These are phyloP conservation scores for Denticeps clupeoides DNA, from an alignment of 2,797 vertebrate species.

Conservation along the genomic window DNA sequence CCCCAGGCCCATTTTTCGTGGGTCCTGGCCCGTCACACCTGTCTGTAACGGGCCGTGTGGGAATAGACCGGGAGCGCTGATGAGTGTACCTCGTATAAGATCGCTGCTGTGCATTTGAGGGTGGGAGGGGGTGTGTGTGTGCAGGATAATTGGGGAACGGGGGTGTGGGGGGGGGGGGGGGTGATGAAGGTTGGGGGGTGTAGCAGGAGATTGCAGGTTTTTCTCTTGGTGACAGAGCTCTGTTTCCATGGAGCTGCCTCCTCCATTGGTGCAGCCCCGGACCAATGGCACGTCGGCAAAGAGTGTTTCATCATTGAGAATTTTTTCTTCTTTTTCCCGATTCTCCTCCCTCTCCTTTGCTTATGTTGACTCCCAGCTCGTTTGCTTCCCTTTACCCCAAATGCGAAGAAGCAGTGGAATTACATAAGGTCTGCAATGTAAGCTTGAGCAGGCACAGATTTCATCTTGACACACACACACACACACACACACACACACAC, in stretches of 20 bases:
- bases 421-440: slow-evolving; percentile 50
- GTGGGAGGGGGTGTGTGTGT: slow-evolving; percentile 7
- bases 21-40: no score
- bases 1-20: no score
- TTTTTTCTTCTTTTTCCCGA: slow-evolving; percentile 56
- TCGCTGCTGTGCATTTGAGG: no score
- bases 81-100: no score
- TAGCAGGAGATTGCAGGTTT: slow-evolving; percentile 61
- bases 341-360: slow-evolving; percentile 27
- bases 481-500: background rate
- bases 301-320: slow-evolving; percentile 76
- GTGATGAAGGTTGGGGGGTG: no score
- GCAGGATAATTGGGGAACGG: slow-evolving; percentile 46
- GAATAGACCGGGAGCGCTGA: no score
- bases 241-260: slow-evolving; percentile 82
- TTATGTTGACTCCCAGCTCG: slow-evolving; percentile 32
- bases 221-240: slow-evolving; percentile 79
- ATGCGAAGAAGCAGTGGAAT: slow-evolving; percentile 37
- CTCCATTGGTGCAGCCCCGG: slow-evolving; percentile 67
- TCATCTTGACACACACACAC: slow-evolving; percentile 32
- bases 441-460: slow-evolving; percentile 31
- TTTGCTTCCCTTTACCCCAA: slow-evolving; percentile 16
- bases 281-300: slow-evolving; percentile 67
- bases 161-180: slow-evolving; percentile 38
- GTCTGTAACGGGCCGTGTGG: no score